Base-by-base conservation (phyloP, 2,113 vertebrate species). In the Scomber colias region DNA sequence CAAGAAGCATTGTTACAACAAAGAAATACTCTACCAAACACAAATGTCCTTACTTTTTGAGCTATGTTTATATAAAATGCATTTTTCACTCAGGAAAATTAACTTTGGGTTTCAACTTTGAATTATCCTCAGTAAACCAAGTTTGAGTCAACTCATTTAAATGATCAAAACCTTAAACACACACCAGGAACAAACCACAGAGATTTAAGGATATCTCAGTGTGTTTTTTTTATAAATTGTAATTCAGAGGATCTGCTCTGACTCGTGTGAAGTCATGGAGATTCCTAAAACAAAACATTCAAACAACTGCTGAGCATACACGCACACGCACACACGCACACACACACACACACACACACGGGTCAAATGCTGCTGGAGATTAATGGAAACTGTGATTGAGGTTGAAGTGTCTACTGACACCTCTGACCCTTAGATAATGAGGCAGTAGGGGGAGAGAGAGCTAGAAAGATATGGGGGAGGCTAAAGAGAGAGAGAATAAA, bases 331-430 rank as follows among this genome's bases (percentile, higher is more conserved):
- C 78, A 55, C 30, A 59, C 54, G 24, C 21, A 49, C 64, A 31
- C 48, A 49, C 62, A 14, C 55, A 40, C 55, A 44, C 45, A 65
- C 45, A 68, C 53, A 69, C 14, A 51, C n/a, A 69, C 68, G 60
- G 83, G 84, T 88, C 82, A 90, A 79, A 79, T 68, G 35, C 73
- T 69, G 72, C 80, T 54, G 74, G 65, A 87, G 93, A 92, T 90
- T 81, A 91, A 91, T 90, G 85, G 71, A 85, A 60, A 77, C 77
- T 80, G 53, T 91, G 86, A 94, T 92, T 91, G 70, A 75, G 85
- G 62, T 61, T 91, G 90, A 92, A 91, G 87, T 88, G 85, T 92
- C 81, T 88, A 63, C 80, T 90, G 86, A 92, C 89, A 90, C 83
- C 50, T 57, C 44, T 91, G 89, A 94, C 92, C 91, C 81, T 53